Evolutionary conservation across 1,140 invertebrate species (phyloP).

Genomic region (Maniola jurtina): DNA sequence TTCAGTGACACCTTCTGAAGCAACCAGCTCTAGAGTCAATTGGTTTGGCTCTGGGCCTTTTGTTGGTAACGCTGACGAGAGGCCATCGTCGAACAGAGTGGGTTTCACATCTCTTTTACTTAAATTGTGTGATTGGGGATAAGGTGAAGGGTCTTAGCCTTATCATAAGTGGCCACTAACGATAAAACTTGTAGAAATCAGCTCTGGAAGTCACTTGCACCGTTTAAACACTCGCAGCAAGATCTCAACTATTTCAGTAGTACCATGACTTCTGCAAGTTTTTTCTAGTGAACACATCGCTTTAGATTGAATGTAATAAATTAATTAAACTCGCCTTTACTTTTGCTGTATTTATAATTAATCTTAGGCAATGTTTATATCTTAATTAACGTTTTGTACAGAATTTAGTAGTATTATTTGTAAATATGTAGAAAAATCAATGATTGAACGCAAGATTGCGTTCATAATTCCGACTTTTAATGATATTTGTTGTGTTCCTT

Average conservation of each 20-base stretch:
- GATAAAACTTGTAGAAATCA: too few species aligned
- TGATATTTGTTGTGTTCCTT: not conserved
- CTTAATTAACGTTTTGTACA: constrained; percentile 32
- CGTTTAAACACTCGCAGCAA: too few species aligned
- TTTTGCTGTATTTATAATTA: constrained; percentile 29
- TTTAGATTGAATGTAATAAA: constrained; percentile 53
- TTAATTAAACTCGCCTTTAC: constrained; percentile 5
- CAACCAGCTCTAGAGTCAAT: constrained; percentile 64
- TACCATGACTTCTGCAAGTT: too few species aligned
- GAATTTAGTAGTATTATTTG: constrained; percentile 26
- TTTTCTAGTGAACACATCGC: too few species aligned
- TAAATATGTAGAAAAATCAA: constrained; percentile 34
- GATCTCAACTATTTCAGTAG: too few species aligned
- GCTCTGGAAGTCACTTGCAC: too few species aligned
- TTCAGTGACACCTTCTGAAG: constrained; percentile 44
- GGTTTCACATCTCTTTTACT: constrained; percentile 72
- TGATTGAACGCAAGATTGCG: constrained; percentile 1
- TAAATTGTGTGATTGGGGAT: constrained; percentile 70
- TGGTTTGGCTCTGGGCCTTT: constrained; percentile 77
- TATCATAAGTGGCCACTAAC: too few species aligned
- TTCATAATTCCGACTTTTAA: not conserved
- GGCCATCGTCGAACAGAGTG: constrained; percentile 62
- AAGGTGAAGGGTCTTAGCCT: constrained; percentile 55
- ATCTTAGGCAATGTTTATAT: constrained; percentile 21
- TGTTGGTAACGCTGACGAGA: constrained; percentile 71